These are phyloP conservation scores for Varecia variegata DNA, from an alignment of 2,797 vertebrate species.

Conservation along the genomic window DNA sequence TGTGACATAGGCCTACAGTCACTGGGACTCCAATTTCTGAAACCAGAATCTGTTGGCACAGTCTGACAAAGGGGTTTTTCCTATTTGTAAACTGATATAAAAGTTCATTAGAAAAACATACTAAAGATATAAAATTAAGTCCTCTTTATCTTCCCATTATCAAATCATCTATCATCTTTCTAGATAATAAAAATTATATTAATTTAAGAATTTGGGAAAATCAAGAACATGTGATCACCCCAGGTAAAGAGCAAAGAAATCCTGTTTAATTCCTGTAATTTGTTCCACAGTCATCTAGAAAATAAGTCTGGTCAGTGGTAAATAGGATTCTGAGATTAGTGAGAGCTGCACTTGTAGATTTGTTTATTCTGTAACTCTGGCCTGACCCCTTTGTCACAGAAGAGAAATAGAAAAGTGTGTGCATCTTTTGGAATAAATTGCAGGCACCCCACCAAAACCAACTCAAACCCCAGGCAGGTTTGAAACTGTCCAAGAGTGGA, in stretches of 20 bases:
- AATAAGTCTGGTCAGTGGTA: not conserved
- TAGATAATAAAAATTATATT: not conserved
- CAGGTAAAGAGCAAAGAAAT: not conserved
- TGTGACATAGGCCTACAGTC: not conserved
- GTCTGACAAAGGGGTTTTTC: not conserved
- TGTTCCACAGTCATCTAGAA: not conserved
- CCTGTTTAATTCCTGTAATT: not conserved
- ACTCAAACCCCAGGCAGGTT: not conserved
- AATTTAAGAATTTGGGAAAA: conserved; percentile 13
- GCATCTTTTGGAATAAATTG: conserved; percentile 30
- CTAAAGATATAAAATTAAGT: not conserved
- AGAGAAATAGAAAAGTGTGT: not conserved
- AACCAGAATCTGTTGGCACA: not conserved
- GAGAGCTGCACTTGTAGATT: not conserved
- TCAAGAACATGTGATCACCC: not conserved
- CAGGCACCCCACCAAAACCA: conserved; percentile 47
- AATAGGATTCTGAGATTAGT: not conserved
- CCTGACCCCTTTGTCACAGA: not conserved
- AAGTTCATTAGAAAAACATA: not conserved
- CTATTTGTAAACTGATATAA: not conserved
- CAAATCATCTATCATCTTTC: not conserved
- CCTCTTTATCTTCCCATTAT: not conserved
- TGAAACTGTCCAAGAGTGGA: not conserved
- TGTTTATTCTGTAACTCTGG: conserved; percentile 38
- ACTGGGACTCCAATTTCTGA: not conserved